A percentile compares a stretch with the other conserved stretches of the same genome.
Evolutionary conservation across 2,797 vertebrate species (phyloP).

Genomic region (Arctocebus calabarensis): DNA sequence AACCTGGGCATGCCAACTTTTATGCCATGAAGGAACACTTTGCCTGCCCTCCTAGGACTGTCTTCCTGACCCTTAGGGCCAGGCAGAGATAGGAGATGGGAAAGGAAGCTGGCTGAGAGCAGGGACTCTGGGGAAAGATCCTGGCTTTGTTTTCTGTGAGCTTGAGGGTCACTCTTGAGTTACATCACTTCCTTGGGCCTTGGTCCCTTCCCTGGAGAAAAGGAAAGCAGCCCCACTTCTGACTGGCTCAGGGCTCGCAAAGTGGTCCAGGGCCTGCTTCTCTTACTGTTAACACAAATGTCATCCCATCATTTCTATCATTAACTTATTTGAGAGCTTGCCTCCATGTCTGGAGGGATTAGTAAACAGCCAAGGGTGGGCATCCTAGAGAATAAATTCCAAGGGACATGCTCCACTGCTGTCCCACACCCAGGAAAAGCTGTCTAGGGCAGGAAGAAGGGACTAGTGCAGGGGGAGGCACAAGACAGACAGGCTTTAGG

Average conservation of each 20-base stretch:
- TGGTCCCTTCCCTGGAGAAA: not conserved
- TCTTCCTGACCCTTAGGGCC: not conserved
- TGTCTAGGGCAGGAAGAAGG: not conserved
- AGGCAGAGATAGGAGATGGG: not conserved
- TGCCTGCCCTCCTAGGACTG: not conserved
- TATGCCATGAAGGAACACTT: not conserved
- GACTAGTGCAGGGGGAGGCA: too few species aligned
- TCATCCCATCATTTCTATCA: too few species aligned
- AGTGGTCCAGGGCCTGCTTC: not conserved
- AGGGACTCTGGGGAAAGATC: not conserved
- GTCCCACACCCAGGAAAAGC: not conserved
- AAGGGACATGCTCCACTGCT: not conserved
- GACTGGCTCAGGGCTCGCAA: not conserved
- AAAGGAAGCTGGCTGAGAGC: not conserved
- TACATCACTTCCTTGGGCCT: not conserved
- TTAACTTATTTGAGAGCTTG: not conserved
- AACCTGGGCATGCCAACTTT: not conserved
- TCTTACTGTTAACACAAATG: not conserved
- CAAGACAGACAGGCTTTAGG: not conserved
- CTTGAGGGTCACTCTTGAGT: not conserved
- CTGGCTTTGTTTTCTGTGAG: not conserved
- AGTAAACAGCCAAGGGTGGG: not conserved
- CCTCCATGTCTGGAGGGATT: not conserved
- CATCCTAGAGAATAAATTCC: not conserved
- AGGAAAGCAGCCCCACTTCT: not conserved